Conservation (phyloP, 2,888 invertebrate species). For the Calameuta idolon region DNA sequence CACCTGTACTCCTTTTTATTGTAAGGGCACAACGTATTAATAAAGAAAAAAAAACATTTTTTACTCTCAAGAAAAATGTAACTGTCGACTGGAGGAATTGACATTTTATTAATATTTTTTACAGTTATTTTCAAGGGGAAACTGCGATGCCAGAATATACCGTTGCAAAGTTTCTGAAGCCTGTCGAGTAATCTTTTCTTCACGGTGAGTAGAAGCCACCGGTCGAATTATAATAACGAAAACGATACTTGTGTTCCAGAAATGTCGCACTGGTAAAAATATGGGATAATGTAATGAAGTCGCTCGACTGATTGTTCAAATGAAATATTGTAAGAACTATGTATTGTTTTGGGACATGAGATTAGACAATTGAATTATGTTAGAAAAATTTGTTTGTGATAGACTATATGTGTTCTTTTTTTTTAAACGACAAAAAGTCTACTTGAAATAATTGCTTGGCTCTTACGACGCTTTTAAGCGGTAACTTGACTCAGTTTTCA, state of each 20-base stretch:
- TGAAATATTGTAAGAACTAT: neutral
- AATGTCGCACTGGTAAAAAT: neutral
- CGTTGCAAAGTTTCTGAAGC: slow-evolving; percentile 5
- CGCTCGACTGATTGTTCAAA: neutral
- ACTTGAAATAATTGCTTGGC: slow-evolving; percentile 56
- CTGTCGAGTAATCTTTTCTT: neutral
- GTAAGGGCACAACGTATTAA: slow-evolving; percentile 28
- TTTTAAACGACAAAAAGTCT: slow-evolving; percentile 24
- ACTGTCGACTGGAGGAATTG: neutral
- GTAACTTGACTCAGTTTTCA: neutral
- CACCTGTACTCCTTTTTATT: slow-evolving; percentile 25
- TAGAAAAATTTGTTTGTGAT: neutral
- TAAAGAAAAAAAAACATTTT: slow-evolving; percentile 31
- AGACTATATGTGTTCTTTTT: neutral
- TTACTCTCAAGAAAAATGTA: slow-evolving; percentile 25
- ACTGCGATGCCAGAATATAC: neutral
- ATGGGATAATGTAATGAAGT: neutral
- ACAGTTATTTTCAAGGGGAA: neutral
- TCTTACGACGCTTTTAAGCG: slow-evolving; percentile 8
- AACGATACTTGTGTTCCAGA: neutral
- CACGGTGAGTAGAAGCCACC: neutral
- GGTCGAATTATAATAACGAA: neutral
- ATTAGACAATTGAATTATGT: neutral
- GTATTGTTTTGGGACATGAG: neutral
- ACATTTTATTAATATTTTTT: neutral